phyloP scores from a whole-genome alignment of 2,888 invertebrate species.

The Byasa hedistus region DNA sequence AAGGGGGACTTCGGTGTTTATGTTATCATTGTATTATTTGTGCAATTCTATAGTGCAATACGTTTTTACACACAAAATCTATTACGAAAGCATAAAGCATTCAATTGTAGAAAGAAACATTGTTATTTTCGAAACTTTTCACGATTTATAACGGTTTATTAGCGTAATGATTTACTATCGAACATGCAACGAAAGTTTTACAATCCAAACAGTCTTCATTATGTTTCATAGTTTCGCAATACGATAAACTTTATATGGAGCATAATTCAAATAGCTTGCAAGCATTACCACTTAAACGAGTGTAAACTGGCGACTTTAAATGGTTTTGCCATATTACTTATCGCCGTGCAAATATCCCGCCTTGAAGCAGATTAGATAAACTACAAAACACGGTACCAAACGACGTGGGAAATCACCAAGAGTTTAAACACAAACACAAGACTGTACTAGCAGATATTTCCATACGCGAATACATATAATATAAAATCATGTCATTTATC shows the following conservation, averaged over 20 bases:
- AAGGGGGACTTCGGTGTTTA: slow-evolving; percentile 53
- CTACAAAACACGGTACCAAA: slow-evolving; percentile 52
- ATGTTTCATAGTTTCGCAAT: not conserved
- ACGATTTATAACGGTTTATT: not conserved
- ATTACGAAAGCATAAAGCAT: slow-evolving; percentile 6
- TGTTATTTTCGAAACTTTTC: not conserved
- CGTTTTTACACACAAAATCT: slow-evolving; percentile 29
- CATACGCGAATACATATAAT: slow-evolving; percentile 10
- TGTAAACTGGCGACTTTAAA: slow-evolving; percentile 59
- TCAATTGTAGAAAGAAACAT: not conserved
- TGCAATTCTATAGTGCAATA: slow-evolving; percentile 47
- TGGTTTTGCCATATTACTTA: slow-evolving; percentile 59
- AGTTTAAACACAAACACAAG: slow-evolving; percentile 46
- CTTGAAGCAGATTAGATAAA: slow-evolving; percentile 74
- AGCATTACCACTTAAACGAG: slow-evolving; percentile 37
- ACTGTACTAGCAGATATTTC: slow-evolving; percentile 35
- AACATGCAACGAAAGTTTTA: not conserved
- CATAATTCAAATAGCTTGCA: slow-evolving; percentile 17
- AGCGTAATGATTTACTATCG: not conserved
- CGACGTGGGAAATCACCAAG: slow-evolving; percentile 58
- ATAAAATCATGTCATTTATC: slow-evolving; percentile 15
- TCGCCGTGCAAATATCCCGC: slow-evolving; percentile 75
- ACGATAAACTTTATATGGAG: slow-evolving; percentile 10
- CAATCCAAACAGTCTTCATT: not conserved
- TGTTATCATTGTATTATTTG: slow-evolving; percentile 64